A percentile compares a stretch with the other conserved stretches of the same genome.
Conservation (phyloP, 2,797 vertebrate species). For the Smutsia temminckii region DNA sequence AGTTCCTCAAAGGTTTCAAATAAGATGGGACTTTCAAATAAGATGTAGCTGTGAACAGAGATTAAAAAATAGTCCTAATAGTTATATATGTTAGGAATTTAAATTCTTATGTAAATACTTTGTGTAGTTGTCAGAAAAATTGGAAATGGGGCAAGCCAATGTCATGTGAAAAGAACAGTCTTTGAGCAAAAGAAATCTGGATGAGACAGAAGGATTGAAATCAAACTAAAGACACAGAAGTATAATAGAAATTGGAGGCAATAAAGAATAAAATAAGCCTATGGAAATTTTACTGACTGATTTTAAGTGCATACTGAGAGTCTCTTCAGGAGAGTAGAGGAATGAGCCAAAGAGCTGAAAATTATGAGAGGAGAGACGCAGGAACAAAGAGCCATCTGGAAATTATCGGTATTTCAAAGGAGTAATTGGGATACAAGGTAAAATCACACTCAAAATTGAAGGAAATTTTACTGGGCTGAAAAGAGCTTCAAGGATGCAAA, state of each 20-base stretch:
- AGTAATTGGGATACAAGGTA: slow-evolving; percentile 32
- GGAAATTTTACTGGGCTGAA: slow-evolving; percentile 55
- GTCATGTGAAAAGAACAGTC: background rate
- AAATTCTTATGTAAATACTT: background rate
- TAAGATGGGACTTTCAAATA: background rate
- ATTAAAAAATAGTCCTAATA: background rate
- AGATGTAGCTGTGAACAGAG: background rate
- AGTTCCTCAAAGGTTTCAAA: background rate
- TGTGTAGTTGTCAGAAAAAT: background rate
- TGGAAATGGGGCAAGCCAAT: background rate
- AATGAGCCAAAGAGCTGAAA: background rate
- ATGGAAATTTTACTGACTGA: slow-evolving; percentile 3
- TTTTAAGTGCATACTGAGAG: background rate
- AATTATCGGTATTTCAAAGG: slow-evolving; percentile 55
- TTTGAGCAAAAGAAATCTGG: background rate
- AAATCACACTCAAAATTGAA: slow-evolving; percentile 41
- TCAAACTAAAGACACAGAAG: background rate
- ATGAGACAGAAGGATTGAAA: background rate
- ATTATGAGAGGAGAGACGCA: background rate
- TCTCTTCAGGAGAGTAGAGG: background rate
- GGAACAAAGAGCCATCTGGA: slow-evolving; percentile 41
- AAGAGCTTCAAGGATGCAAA: slow-evolving; percentile 44
- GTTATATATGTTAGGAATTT: background rate
- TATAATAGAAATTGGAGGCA: background rate
- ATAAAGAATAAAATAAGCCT: background rate